Evolutionary conservation across 2,888 invertebrate species (phyloP), one percentile per base, ranked within the genome.

Genomic region (Hydrotaea cyrtoneurina): DNA sequence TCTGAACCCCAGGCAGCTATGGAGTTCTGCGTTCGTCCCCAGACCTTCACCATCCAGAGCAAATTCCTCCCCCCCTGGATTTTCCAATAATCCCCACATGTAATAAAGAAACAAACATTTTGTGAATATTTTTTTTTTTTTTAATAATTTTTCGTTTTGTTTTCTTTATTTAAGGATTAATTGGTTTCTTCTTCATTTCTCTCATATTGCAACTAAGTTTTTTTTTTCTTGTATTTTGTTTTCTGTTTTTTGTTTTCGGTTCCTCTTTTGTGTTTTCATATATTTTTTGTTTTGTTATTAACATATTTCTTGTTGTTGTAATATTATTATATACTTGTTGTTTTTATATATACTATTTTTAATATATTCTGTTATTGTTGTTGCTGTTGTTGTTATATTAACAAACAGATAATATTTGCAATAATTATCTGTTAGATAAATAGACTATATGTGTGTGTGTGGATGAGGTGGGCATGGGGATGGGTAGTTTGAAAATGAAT

Each of bases 161-260:
- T 74, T 80, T 80, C 84, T 87, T 87, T 83, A 86, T 87, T 85
- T 86, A 84, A 82, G 85, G 83, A 86, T 87, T 86, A 86, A 86
- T 86, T 87, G 78, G 83, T 78, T 72, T 83, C 62, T 39, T 64
- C 23, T 55, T 73, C n/a, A 66, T 71, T 78, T 11, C 39, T 83
- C 66, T 85, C 83, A 86, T 87, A 87, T 87, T 86, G 87, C 87
- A 87, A 85, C 86, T 87, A 87, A 87, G 71, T 86, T 83, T 83
- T 64, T 26, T 69, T 81, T 23, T 73, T 19, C 71, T 59, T 50
- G 31, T 62, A 73, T 74, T 69, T 17, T 31, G 3, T 31, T 50
- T 36, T 64, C 39, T 31, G 15, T 69, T 78, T 55, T 15, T 39
- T 71, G 55, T 80, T 59, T 82, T 82, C 82, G n/a, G n/a, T 86